These are phyloP conservation scores for Xiphophorus maculatus DNA, from an alignment of 2,113 vertebrate species.

Conservation along the genomic window DNA sequence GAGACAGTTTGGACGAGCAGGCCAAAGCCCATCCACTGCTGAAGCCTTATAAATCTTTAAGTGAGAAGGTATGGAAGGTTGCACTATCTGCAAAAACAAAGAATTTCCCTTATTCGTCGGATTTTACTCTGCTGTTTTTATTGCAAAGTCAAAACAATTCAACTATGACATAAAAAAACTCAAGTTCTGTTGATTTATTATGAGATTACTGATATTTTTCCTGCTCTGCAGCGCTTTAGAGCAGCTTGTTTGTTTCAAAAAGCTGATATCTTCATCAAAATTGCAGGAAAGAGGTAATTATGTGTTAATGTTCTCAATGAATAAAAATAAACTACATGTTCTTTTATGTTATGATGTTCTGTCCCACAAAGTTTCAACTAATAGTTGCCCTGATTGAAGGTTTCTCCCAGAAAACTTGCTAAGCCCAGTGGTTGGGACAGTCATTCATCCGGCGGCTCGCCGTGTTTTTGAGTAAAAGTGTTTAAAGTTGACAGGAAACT, in stretches of 20 bases:
- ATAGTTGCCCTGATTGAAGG: too few relatives aligned
- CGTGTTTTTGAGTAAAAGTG: too few relatives aligned
- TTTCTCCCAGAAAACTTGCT: too few relatives aligned
- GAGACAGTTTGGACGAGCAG: slow-evolving; percentile 88
- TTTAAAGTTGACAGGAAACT: too few relatives aligned
- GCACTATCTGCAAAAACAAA: neutral
- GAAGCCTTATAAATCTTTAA: slow-evolving; percentile 90
- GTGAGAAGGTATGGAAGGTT: slow-evolving; percentile 87
- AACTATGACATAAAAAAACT: neutral
- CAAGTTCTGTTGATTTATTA: neutral
- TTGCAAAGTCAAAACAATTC: neutral
- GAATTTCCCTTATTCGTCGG: neutral
- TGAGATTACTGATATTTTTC: neutral
- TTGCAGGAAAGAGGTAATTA: neutral
- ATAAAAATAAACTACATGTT: neutral
- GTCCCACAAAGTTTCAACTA: too few relatives aligned
- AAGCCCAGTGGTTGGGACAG: too few relatives aligned
- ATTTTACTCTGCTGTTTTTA: neutral
- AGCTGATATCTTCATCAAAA: neutral
- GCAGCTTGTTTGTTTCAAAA: too few relatives aligned
- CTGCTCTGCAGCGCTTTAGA: neutral
- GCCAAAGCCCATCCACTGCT: slow-evolving; percentile 91
- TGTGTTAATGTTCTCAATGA: neutral
- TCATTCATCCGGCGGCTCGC: too few relatives aligned
- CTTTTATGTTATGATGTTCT: too few relatives aligned